These are phyloP conservation scores for Julus scandinavius DNA, from an alignment of 2,888 invertebrate genomes.

Conservation along the genomic window DNA sequence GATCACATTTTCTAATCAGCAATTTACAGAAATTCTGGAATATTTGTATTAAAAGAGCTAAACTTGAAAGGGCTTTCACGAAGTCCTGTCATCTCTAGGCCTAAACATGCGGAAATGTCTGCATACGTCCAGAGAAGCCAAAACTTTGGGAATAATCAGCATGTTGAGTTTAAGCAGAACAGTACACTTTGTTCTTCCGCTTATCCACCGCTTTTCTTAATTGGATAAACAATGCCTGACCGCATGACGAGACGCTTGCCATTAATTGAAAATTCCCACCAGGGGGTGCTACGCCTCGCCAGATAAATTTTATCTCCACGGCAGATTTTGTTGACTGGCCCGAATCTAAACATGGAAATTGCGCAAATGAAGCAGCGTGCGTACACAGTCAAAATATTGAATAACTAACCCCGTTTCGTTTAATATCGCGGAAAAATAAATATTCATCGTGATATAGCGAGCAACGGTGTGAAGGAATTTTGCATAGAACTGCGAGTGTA, in stretches of 20 bases:
- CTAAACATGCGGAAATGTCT: too few species aligned
- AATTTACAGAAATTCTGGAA: too few species aligned
- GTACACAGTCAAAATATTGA: background rate
- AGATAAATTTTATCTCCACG: background rate
- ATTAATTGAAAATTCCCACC: constrained; percentile 30
- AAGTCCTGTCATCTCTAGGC: too few species aligned
- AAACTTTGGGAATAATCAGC: too few species aligned
- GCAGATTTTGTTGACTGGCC: background rate
- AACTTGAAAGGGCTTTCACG: too few species aligned
- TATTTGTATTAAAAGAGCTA: too few species aligned
- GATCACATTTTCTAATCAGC: too few species aligned
- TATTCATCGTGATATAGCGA: background rate
- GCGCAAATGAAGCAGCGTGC: background rate
- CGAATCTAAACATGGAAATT: background rate
- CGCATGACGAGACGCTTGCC: background rate
- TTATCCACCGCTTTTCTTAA: background rate
- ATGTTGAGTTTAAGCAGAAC: background rate
- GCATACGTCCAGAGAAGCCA: too few species aligned
- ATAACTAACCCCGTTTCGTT: background rate
- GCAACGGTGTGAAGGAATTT: constrained; percentile 6
- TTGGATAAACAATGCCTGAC: background rate
- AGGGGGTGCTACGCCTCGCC: constrained; percentile 3
- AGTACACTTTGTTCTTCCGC: background rate
- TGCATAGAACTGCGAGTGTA: background rate
- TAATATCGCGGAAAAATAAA: background rate